phyloP scores from a whole-genome alignment of 2,113 vertebrate genomes.

The Telmatochromis sp. region DNA sequence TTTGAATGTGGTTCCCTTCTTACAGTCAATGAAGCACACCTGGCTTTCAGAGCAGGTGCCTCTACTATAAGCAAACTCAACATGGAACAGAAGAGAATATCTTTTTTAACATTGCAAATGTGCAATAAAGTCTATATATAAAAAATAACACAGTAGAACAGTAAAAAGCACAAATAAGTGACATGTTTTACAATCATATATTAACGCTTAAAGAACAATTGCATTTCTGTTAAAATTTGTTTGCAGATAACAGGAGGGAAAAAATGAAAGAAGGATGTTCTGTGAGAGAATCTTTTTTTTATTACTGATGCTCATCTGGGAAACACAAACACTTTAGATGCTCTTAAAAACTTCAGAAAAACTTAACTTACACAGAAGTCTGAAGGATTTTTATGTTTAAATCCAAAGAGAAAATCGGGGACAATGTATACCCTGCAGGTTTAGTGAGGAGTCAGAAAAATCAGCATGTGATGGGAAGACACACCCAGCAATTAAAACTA shows the following conservation, averaged over 20 bases:
- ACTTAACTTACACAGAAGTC: neutral
- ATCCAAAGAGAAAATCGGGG: neutral
- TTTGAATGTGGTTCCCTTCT: neutral
- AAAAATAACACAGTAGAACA: neutral
- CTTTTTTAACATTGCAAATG: neutral
- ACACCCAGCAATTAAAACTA: neutral
- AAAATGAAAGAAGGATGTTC: neutral
- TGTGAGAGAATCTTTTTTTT: neutral
- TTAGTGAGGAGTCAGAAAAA: neutral
- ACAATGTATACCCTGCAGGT: neutral
- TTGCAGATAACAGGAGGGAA: neutral
- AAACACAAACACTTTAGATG: neutral
- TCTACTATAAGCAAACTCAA: neutral
- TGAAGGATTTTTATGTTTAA: neutral
- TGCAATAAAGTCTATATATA: neutral
- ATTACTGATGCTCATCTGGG: neutral
- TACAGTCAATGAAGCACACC: neutral
- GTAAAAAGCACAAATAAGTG: neutral
- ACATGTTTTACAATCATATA: neutral
- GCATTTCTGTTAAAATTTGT: neutral
- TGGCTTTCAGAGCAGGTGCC: neutral
- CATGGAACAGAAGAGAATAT: neutral
- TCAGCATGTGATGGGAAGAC: neutral
- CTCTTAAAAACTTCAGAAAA: neutral
- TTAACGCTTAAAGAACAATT: neutral